Conservation (phyloP, 2,888 invertebrate species). For the Ennomos quercinarius region DNA sequence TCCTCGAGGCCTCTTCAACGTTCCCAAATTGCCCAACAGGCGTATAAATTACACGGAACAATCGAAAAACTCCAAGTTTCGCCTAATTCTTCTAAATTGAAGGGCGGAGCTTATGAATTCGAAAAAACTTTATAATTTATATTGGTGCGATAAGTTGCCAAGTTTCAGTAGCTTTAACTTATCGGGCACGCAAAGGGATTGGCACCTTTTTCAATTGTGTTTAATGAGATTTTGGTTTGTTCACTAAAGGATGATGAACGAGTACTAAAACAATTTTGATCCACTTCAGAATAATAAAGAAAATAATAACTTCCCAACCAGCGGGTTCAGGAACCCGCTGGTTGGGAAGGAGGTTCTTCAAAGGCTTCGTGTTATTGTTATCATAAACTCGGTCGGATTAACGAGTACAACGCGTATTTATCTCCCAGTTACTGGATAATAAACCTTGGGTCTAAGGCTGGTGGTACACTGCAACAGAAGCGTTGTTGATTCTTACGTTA, state of each 20-base stretch:
- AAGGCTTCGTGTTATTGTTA: slow-evolving; percentile 26
- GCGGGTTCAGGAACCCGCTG: too few relatives aligned
- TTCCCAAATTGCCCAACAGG: slow-evolving; percentile 24
- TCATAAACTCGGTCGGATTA: slow-evolving; percentile 29
- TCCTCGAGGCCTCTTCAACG: slow-evolving; percentile 3
- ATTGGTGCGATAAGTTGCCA: slow-evolving; percentile 36
- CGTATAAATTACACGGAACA: slow-evolving; percentile 43
- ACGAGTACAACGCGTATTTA: slow-evolving; percentile 10
- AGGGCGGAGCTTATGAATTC: slow-evolving; percentile 39
- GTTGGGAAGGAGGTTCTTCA: neutral
- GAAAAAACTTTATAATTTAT: slow-evolving; percentile 41
- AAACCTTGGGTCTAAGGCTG: too few relatives aligned
- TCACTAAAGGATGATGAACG: neutral
- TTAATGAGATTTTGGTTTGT: slow-evolving; percentile 1
- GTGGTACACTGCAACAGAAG: too few relatives aligned
- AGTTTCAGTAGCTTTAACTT: slow-evolving; percentile 31
- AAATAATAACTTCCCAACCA: too few relatives aligned
- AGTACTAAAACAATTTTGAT: neutral
- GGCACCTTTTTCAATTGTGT: slow-evolving; percentile 11
- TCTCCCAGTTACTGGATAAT: slow-evolving; percentile 4
- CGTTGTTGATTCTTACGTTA: too few relatives aligned
- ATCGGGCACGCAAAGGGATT: slow-evolving; percentile 19
- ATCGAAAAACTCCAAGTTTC: slow-evolving; percentile 39
- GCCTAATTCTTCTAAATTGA: slow-evolving; percentile 41
- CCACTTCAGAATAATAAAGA: neutral